A percentile compares a stretch with the other conserved stretches of the same genome.
Conservation (phyloP, 92 coral and sea anemone species). For the Isaurus tuberculatus region DNA sequence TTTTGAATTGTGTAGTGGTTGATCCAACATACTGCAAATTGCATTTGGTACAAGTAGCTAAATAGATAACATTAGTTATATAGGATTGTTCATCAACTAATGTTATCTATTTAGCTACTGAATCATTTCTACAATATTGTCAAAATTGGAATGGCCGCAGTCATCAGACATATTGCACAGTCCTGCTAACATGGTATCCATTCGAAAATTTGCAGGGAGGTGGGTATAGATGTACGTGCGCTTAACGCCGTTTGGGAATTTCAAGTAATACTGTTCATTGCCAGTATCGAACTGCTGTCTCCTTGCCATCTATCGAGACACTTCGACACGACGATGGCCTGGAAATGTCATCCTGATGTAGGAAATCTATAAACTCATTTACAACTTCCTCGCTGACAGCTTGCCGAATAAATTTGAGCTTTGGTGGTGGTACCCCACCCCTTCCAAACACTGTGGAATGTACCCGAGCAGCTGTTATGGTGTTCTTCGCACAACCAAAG, state of each 20-base stretch:
- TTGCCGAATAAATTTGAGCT: background rate
- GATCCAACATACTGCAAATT: too few relatives aligned
- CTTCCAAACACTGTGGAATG: background rate
- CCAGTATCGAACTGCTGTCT: background rate
- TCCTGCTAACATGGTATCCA: conserved; percentile 53
- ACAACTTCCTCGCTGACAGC: background rate
- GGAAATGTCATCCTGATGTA: background rate
- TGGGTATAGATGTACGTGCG: conserved; percentile 58
- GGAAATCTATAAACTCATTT: background rate
- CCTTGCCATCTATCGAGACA: background rate
- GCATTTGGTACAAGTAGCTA: too few relatives aligned
- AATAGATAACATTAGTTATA: too few relatives aligned
- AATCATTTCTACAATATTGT: too few relatives aligned
- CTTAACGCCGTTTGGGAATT: background rate
- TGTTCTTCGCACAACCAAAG: conserved; percentile 1
- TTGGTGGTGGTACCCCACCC: background rate
- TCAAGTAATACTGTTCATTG: background rate
- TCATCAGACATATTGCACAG: conserved; percentile 57
- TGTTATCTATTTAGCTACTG: too few relatives aligned
- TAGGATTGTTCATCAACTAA: too few relatives aligned
- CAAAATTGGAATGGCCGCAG: conserved; percentile 53
- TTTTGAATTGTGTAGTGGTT: too few relatives aligned
- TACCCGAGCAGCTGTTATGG: background rate
- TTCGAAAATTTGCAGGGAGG: conserved; percentile 56
- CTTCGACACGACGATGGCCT: background rate